Conservation (phyloP, 2,797 vertebrate species). For the Pteropus rufus region DNA sequence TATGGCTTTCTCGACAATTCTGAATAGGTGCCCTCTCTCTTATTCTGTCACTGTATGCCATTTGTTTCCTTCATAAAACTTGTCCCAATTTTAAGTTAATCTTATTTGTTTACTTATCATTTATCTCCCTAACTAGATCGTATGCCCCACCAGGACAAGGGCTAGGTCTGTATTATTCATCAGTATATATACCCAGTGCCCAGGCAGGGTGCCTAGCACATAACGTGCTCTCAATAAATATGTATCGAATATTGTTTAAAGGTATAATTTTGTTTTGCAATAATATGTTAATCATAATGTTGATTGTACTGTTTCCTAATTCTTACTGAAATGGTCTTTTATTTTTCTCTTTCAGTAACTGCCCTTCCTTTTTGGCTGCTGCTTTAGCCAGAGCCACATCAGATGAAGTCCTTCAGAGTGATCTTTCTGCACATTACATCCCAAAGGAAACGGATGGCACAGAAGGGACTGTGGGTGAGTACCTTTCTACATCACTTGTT, state of each 20-base stretch:
- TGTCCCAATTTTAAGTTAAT: not conserved
- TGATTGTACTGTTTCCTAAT: not conserved
- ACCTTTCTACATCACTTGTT: not conserved
- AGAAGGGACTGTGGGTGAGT: slow-evolving; percentile 93
- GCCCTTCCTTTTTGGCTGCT: slow-evolving; percentile 95
- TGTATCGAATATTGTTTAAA: not conserved
- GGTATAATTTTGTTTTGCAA: slow-evolving; percentile 33
- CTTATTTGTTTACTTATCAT: not conserved
- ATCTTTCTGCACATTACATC: slow-evolving; percentile 90
- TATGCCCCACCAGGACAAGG: not conserved
- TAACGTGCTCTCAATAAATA: not conserved
- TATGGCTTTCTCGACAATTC: not conserved
- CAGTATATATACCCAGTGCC: not conserved
- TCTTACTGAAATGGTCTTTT: slow-evolving; percentile 58
- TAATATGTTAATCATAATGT: not conserved
- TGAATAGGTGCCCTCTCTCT: not conserved
- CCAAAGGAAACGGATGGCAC: slow-evolving; percentile 88
- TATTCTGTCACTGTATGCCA: not conserved
- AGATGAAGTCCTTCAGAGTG: slow-evolving; percentile 92
- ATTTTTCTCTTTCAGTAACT: slow-evolving; percentile 83
- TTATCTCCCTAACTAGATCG: not conserved
- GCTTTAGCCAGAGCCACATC: slow-evolving; percentile 94
- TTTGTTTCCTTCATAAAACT: slow-evolving; percentile 27
- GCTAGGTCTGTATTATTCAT: not conserved
- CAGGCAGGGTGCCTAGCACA: not conserved